Evolutionary conservation across 2,113 vertebrate genomes (phyloP), one percentile per base, ranked within the genome.

Genomic region (Ciconia maguari): DNA sequence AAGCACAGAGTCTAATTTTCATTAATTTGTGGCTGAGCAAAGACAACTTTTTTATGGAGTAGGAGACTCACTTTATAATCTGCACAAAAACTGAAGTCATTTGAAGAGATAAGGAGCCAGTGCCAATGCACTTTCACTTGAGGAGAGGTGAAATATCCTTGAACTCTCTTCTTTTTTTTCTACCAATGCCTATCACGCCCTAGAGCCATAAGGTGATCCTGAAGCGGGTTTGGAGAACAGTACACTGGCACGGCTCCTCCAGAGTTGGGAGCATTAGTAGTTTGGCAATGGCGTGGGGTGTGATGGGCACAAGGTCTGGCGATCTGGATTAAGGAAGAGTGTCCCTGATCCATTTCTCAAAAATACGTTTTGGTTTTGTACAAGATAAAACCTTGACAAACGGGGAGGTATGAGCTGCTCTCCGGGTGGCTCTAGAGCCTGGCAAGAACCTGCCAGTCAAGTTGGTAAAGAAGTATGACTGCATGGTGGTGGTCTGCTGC

Each of bases 161-260:
- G 51, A 86, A 29, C 27, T 72, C 26, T 24, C 4, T 36, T 24
- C 9, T 64, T 16, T 16, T 54, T 25, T 24, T 44, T 48, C 38
- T 49, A 11, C 41, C 41, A 29, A 4, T 22, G 11, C 10, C 25
- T 55, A 3, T 38, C 11, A 3, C 3, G 7, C 19, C 1, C 0
- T 20, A 27, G 21, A 44, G 36, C 24, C 16, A 10, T 7, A 44
- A 20, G 9, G 7, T 30, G 69, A 49, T 29, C 64, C 26, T 65
- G 51, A 64, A 7, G 11, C 2, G 2, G 16, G 3, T 65, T 55
- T 77, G 57, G 69, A 66, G 70, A 64, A n/a, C 0, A 9, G 25
- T 25, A 11, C 0, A 1, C 46, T 44, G 32, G 21, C 19, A 15
- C 0, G 4, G 46, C 48, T 89, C 22, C 25, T 66, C 13, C 19